phyloP scores from a whole-genome alignment of 2,888 invertebrate species.

The Limnephilus lunatus region DNA sequence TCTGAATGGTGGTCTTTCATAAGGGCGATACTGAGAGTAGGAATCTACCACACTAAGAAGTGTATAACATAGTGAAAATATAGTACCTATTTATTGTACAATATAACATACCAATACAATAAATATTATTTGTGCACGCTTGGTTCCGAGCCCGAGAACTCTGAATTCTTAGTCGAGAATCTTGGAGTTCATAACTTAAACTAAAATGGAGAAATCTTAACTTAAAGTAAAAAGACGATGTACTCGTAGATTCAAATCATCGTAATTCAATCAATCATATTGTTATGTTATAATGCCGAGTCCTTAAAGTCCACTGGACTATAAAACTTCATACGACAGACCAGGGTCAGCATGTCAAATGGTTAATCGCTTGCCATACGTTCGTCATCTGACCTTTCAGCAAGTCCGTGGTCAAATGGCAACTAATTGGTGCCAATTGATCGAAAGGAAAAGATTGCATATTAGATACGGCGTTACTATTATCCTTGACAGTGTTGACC shows the following conservation, averaged over 20 bases:
- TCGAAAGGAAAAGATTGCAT: neutral
- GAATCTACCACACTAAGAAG: neutral
- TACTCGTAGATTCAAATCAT: too few species aligned
- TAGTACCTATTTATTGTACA: neutral
- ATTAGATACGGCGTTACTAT: neutral
- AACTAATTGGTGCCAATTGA: neutral
- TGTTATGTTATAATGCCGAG: neutral
- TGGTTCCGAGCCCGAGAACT: too few species aligned
- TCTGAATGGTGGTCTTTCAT: neutral
- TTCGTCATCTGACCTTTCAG: constrained; percentile 28
- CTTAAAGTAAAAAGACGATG: too few species aligned
- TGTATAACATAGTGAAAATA: neutral
- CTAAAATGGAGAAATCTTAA: too few species aligned
- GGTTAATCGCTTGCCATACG: constrained; percentile 50
- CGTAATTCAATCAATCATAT: too few species aligned
- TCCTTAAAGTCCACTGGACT: constrained; percentile 7
- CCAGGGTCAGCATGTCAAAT: constrained; percentile 57
- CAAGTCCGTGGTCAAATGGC: neutral
- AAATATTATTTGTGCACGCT: too few species aligned
- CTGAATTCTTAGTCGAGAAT: too few species aligned
- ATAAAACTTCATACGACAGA: neutral
- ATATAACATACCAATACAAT: neutral
- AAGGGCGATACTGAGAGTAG: neutral
- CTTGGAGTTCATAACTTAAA: too few species aligned
- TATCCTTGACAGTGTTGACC: neutral